These are phyloP conservation scores for Drosophila imparisetae DNA, from an alignment of 2,888 invertebrate genomes.

Conservation along the genomic window DNA sequence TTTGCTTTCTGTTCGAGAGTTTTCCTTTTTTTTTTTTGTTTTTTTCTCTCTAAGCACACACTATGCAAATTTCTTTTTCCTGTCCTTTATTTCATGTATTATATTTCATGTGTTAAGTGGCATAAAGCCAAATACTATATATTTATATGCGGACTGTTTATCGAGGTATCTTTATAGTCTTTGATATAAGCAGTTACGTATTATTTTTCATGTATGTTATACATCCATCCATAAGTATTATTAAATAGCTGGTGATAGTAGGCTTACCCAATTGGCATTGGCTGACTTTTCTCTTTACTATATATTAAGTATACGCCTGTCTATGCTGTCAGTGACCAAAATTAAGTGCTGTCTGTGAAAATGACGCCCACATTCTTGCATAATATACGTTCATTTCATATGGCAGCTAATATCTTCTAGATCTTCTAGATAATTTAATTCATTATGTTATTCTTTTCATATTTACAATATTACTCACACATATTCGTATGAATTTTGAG, in stretches of 20 bases:
- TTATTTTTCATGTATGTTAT: neutral
- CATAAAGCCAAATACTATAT: neutral
- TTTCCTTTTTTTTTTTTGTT: constrained; percentile 17
- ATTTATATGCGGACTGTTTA: neutral
- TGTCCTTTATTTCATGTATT: constrained; percentile 15
- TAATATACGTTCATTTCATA: constrained; percentile 47
- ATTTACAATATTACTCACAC: constrained; percentile 26
- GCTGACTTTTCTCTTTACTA: neutral
- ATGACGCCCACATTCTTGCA: constrained; percentile 54
- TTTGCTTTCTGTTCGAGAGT: constrained; percentile 59
- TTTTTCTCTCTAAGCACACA: constrained; percentile 27
- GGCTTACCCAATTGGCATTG: neutral
- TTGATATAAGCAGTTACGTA: neutral
- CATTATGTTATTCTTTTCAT: constrained; percentile 51
- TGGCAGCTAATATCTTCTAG: constrained; percentile 27
- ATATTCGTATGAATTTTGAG: constrained; percentile 10
- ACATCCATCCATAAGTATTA: neutral
- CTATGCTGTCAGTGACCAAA: constrained; percentile 21
- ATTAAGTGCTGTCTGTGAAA: constrained; percentile 33
- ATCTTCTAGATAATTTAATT: constrained; percentile 9
- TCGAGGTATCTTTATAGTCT: neutral
- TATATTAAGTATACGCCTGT: constrained; percentile 41
- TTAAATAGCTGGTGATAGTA: neutral
- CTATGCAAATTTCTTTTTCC: constrained; percentile 50
- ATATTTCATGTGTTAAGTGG: constrained; percentile 23